Evolutionary conservation across 2,113 vertebrate genomes (phyloP).

Genomic region (Tauraco erythrolophus): DNA sequence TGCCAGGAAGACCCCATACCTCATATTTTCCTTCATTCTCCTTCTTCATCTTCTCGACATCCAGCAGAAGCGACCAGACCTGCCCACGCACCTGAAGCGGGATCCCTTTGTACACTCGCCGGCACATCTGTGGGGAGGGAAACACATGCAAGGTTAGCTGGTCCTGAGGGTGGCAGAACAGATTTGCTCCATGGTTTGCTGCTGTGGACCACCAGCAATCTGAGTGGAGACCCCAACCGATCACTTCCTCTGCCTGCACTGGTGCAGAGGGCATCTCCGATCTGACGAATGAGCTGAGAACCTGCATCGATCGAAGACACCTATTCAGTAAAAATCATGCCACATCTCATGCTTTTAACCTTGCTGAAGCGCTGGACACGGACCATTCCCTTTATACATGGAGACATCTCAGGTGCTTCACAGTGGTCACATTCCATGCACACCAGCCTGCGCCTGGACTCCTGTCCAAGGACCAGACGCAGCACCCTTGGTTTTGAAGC

Average conservation of each 20-base stretch:
- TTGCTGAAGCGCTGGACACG: not conserved
- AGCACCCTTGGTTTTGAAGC: not conserved
- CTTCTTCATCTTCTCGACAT: slow-evolving; percentile 84
- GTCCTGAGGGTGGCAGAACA: not conserved
- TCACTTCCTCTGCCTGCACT: not conserved
- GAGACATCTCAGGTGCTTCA: not conserved
- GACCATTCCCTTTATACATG: not conserved
- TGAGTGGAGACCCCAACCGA: not conserved
- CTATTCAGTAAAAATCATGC: not conserved
- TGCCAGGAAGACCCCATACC: not conserved
- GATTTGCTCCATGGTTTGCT: not conserved
- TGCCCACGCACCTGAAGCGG: slow-evolving; percentile 91
- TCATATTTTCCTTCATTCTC: slow-evolving; percentile 87
- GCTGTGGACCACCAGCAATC: not conserved
- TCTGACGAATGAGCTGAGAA: not conserved
- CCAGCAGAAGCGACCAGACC: slow-evolving; percentile 89
- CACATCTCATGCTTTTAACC: not conserved
- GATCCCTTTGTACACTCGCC: slow-evolving; percentile 92
- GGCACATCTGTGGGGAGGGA: slow-evolving; percentile 80
- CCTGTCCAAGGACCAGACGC: not conserved
- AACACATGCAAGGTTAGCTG: accelerated
- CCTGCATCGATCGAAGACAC: not conserved
- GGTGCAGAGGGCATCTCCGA: accelerated
- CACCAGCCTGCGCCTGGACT: not conserved
- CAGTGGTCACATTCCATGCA: not conserved